A percentile compares a stretch with the other conserved stretches of the same genome.
These are phyloP conservation scores for Coryphaenoides rupestris DNA, from an alignment of 2,113 vertebrate genomes.

Conservation along the genomic window DNA sequence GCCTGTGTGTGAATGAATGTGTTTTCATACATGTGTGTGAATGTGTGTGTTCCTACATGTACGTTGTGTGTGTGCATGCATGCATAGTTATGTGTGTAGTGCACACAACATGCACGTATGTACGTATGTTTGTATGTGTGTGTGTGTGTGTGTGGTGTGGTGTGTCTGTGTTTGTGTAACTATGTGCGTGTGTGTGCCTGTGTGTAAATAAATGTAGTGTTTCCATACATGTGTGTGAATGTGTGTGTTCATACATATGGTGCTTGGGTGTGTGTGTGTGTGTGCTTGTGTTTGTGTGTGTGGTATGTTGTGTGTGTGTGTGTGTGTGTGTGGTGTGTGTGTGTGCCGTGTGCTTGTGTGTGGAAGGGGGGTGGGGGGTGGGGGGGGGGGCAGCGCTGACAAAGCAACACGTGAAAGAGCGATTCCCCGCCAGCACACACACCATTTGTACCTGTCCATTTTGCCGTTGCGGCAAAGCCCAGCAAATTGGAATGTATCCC, in stretches of 20 bases:
- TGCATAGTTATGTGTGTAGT: too few species aligned
- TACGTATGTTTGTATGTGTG: neutral
- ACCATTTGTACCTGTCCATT: conserved; percentile 66
- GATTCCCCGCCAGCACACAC: conserved; percentile 36
- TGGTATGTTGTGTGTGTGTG: conserved; percentile 20
- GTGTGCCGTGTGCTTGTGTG: too few species aligned
- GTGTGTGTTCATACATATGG: too few species aligned
- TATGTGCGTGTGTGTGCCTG: conserved; percentile 13
- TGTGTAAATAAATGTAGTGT: too few species aligned
- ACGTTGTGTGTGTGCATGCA: neutral
- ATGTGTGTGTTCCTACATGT: too few species aligned
- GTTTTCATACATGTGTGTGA: too few species aligned
- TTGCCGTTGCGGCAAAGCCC: conserved; percentile 37
- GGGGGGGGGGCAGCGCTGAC: conserved; percentile 21
- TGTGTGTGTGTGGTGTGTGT: conserved; percentile 10
- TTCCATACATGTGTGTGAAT: too few species aligned
- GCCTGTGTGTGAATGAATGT: too few species aligned
- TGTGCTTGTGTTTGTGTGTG: neutral
- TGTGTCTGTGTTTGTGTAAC: neutral
- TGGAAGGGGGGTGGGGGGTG: too few species aligned
- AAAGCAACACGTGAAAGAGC: conserved; percentile 42
- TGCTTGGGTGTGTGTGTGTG: neutral
- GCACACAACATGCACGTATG: too few species aligned
- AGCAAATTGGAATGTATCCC: conserved; percentile 60
- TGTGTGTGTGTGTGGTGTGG: neutral